Evolutionary conservation across 1,140 invertebrate genomes (phyloP).

Genomic region (Grapholita molesta): DNA sequence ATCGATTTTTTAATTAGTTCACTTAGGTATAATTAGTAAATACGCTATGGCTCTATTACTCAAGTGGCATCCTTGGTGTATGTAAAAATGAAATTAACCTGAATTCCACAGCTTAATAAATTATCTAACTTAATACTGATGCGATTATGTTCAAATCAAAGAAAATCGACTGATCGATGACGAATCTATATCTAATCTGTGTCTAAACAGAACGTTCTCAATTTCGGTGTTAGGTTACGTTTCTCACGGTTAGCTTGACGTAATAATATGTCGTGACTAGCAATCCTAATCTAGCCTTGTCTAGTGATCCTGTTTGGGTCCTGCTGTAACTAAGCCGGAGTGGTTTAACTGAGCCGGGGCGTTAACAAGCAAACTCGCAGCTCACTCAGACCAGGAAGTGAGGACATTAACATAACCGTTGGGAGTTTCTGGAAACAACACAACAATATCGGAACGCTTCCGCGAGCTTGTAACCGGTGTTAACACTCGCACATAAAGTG

Average conservation of each 20-base stretch:
- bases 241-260: conserved; percentile 11
- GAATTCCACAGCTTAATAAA: background rate
- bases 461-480: conserved; percentile 40
- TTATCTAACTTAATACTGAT: background rate
- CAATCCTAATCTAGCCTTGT: conserved; percentile 60
- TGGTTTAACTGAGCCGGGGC: conserved; percentile 21
- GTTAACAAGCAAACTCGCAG: conserved; percentile 55
- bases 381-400: conserved; percentile 53
- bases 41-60: background rate
- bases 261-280: conserved; percentile 63
- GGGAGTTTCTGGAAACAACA: conserved; percentile 47
- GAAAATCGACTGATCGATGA: background rate
- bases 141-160: background rate
- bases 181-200: background rate
- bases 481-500: conserved; percentile 29
- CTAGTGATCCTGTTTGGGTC: conserved; percentile 37
- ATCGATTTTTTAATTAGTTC: background rate
- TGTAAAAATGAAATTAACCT: background rate
- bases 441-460: conserved; percentile 59
- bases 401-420: conserved; percentile 68
- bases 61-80: background rate
- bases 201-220: background rate
- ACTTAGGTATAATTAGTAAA: no score
- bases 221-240: background rate
- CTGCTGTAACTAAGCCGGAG: conserved; percentile 41